Base-by-base conservation (phyloP, 2,113 vertebrate species). In the Girardinichthys multiradiatus region DNA sequence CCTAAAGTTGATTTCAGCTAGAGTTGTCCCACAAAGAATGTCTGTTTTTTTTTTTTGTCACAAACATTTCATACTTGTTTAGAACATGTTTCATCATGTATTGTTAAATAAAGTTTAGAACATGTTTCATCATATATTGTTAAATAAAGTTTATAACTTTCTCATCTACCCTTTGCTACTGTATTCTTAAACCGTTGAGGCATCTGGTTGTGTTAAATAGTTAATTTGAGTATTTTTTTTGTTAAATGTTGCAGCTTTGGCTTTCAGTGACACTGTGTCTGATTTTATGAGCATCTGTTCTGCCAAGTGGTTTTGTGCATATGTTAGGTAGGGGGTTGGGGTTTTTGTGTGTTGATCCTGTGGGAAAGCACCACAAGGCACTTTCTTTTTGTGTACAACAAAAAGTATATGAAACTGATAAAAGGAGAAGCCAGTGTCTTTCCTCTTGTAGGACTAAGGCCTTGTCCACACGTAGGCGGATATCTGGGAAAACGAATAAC, bases 381-480 rank as follows among this genome's bases (percentile, higher is more conserved):
- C 76, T 85, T 68, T 80, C 29, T 39, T 64, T 70, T 68, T 76
- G 57, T 72, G 67, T 68, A 76, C 74, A 75, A 87, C 79, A 87
- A 91, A 89, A 84, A 74, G 42, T 17, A 37, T 74, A 74, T 45
- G 33, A 60, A 51, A 17, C 48, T 15, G 73, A 86, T 48, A 78
- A 81, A 81, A 72, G 73, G 73, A 70, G 29, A 68, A 76, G 54
- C 68, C 13, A 17, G 42, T 45, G 5, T 45, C 14, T 1, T 4
- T 45, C 42, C 17, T 45, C 5, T 45, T 19, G 42, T 19, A 45
- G 42, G 42, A 45, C 14, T 4, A n/a, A n/a, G n/a, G n/a, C n/a
- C n/a, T n/a, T n/a, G n/a, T n/a, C n/a, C n/a, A n/a, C n/a, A n/a
- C n/a, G n/a, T n/a, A n/a, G n/a, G n/a, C n/a, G n/a, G n/a, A n/a